Evolutionary conservation across 2,888 invertebrate genomes (phyloP).

Genomic region (Gari tellinella): DNA sequence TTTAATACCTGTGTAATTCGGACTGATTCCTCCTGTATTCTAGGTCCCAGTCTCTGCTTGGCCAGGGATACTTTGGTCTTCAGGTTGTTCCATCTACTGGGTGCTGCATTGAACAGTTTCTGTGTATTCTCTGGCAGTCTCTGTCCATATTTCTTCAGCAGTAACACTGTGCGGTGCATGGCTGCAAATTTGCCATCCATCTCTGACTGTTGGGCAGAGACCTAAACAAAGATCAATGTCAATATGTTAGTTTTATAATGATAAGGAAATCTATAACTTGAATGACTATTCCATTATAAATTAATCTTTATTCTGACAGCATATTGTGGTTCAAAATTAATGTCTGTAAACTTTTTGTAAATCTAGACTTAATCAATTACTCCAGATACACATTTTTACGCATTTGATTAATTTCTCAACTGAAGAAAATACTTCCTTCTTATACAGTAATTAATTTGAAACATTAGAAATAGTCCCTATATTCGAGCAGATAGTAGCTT

Average conservation of each 20-base stretch:
- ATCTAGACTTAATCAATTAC: too few species aligned
- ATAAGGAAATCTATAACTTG: too few species aligned
- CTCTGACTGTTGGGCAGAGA: constrained; percentile 83
- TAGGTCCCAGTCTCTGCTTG: constrained; percentile 84
- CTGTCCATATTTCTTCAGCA: constrained; percentile 83
- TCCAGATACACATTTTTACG: too few species aligned
- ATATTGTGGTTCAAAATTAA: too few species aligned
- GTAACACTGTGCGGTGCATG: constrained; percentile 83
- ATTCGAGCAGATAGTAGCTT: too few species aligned
- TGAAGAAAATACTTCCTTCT: too few species aligned
- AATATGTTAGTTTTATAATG: background rate
- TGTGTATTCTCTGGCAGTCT: constrained; percentile 80
- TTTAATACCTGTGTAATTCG: constrained; percentile 80
- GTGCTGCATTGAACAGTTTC: constrained; percentile 81
- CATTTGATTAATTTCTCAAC: too few species aligned
- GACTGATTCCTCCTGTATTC: constrained; percentile 83
- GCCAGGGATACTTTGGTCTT: constrained; percentile 84
- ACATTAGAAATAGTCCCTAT: too few species aligned
- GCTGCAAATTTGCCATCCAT: constrained; percentile 84
- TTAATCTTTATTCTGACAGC: too few species aligned
- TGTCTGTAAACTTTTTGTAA: too few species aligned
- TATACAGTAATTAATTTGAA: too few species aligned
- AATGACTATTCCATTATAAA: too few species aligned
- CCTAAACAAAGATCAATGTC: constrained; percentile 61
- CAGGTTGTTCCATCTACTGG: constrained; percentile 83